phyloP scores from a whole-genome alignment of 2,797 vertebrate genomes.

The Mormyrops boulengeri region DNA sequence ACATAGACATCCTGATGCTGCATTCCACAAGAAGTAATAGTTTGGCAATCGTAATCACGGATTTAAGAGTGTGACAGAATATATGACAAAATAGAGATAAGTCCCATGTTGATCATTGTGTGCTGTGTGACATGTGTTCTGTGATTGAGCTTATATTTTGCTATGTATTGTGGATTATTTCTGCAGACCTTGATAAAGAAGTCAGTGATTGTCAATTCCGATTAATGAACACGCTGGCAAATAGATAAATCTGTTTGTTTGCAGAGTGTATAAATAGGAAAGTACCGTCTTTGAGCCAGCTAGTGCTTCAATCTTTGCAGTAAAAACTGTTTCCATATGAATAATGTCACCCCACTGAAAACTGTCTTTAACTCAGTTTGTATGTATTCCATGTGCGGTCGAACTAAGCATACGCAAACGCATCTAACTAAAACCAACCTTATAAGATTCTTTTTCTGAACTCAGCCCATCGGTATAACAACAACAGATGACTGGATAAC shows the following conservation, averaged over 20 bases:
- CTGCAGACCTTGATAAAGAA: neutral
- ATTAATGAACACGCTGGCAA: neutral
- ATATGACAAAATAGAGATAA: neutral
- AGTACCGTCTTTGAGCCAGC: neutral
- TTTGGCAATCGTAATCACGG: neutral
- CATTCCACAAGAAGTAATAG: neutral
- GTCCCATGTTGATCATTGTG: neutral
- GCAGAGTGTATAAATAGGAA: neutral
- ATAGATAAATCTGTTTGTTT: neutral
- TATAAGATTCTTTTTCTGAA: neutral
- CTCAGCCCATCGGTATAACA: neutral
- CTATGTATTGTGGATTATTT: neutral
- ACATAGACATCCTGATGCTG: neutral
- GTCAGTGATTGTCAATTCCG: neutral
- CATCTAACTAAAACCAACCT: neutral
- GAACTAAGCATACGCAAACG: neutral
- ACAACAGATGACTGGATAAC: conserved; percentile 21
- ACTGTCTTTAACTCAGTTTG: neutral
- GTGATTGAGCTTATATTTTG: neutral
- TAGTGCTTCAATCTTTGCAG: neutral
- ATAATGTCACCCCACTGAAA: neutral
- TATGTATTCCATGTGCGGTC: neutral
- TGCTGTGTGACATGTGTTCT: neutral
- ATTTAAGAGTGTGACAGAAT: neutral
- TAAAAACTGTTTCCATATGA: neutral